A percentile compares a stretch with the other conserved stretches of the same genome.
These are phyloP conservation scores for Potamarius usumacintae DNA, from an alignment of 2,113 vertebrate species.

Conservation along the genomic window DNA sequence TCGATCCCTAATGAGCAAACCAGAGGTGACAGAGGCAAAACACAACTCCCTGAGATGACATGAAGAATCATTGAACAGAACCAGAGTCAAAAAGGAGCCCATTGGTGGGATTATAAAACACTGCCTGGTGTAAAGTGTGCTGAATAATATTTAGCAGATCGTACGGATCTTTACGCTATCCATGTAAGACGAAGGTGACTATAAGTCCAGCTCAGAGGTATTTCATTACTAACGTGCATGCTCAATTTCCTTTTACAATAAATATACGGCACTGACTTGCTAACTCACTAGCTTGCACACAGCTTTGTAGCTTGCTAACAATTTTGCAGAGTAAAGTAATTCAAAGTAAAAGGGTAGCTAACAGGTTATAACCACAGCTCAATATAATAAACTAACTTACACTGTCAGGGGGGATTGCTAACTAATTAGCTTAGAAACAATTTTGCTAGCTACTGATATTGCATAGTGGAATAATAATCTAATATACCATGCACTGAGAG, in stretches of 20 bases:
- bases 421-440: not conserved
- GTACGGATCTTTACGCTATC: not conserved
- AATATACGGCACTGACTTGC: no score
- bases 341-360: no score
- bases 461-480: not conserved
- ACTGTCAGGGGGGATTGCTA: not conserved
- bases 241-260: no score
- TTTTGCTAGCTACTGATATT: not conserved
- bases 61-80: not conserved
- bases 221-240: not conserved
- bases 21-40: not conserved
- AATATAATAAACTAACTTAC: no score
- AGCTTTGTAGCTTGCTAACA: not conserved
- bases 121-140: not conserved
- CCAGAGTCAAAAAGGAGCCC: not conserved
- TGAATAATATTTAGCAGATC: not conserved
- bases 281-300: not conserved
- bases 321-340: no score
- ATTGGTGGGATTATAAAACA: not conserved
- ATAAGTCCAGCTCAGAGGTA: not conserved
- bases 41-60: not conserved
- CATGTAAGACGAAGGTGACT: not conserved
- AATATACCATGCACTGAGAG: no score
- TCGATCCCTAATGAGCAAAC: not conserved
- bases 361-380: no score